Base-by-base conservation (phyloP, 1,140 invertebrate species). In the Megalonaias nervosa region DNA sequence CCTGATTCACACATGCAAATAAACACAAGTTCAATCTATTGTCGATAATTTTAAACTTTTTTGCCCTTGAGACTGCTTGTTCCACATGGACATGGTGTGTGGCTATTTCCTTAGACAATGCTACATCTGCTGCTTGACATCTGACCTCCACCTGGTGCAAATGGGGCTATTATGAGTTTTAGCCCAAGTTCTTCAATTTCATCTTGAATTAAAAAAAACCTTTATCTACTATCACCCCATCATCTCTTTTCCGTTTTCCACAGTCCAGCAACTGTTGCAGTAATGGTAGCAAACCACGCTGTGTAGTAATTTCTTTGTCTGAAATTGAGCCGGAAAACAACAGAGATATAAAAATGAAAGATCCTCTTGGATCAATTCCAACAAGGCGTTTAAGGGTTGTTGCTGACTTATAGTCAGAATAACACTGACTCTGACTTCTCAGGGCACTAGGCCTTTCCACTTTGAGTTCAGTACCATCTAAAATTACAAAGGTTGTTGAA, bases 351-450 rank as follows among this genome's bases (percentile, higher is more conserved):
- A 76, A 79, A 48, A 71, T 81, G 11, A 80, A 61, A 14, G 74
- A 75, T 31, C 78, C 82, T 67, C 78, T 67, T 15, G 75, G 80
- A 59, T 82, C 82, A 66, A 75, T 62, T 17, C 71, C 82, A 59
- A 82, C 72, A 1, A 80, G 55, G n/a, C 69, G 72, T 67, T 82
- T 84, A 21, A 84, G 67, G 23, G 82, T 84, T n/a, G 72, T 80
- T 3, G 56, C 38, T 5, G 80, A 82, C 21, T 84, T 84, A 57
- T 31, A 31, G 26, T 31, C 26, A 31, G 77, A 80, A 69, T 82
- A 82, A 38, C 48, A 73, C 67, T 84, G 77, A 38, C 71, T 74
- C 74, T 81, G 81, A 16, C 48, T 31, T 55, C 61, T 62, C 17
- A 77, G 16, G 17, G 61, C 19, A 19, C 59, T 61, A 23, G 70